Evolutionary conservation across 2,113 vertebrate genomes (phyloP), one percentile per base, ranked within the genome.

Genomic region (Colistium nudipinnis): DNA sequence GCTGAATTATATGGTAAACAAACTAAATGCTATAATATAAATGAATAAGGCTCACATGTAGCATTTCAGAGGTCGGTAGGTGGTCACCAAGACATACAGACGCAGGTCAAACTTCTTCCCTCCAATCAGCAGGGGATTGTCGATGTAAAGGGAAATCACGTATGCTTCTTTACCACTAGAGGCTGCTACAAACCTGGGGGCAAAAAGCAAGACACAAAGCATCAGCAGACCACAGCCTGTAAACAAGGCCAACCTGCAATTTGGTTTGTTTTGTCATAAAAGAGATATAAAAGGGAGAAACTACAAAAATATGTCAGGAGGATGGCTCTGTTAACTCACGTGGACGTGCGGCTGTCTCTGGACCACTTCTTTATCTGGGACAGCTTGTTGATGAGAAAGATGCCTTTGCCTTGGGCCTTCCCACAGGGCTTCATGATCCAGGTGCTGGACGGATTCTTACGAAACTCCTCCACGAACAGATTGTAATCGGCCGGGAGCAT

Each of bases 391-490:
- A 99, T 99, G 27, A 99, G 95, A 70, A 99, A 99, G 90, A 99
- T 99, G 84, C 98, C 98, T 86, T 97, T 99, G 9, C 97, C 98
- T 85, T 99, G 98, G 41, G 98, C 98, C 84, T 98, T 99, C 51
- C 98, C 98, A 7, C 97, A 99, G 0, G 98, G 98, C 79, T 99
- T 99, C 97, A 99, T 99, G 87, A 99, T 99, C 98, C 98, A 99
- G 0, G 98, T 99, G 92, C 96, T 99, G 66, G 94, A 97, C 0
- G 97, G 97, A 81, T 96, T 98, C 88, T 98, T 98, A 56, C 98
- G 87, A 88, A 96, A 99, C 90, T 99, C 97, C 88, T 99, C 98
- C 81, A 99, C 97, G 10, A 99, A 99, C 70, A 99, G 92, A 70
- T 98, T 99, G 59, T 99, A 99, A 91, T 99, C 96, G 0, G 97